Evolutionary conservation across 2,797 vertebrate species (phyloP), one percentile per base, ranked within the genome.

Genomic region (Ammospiza maritima): DNA sequence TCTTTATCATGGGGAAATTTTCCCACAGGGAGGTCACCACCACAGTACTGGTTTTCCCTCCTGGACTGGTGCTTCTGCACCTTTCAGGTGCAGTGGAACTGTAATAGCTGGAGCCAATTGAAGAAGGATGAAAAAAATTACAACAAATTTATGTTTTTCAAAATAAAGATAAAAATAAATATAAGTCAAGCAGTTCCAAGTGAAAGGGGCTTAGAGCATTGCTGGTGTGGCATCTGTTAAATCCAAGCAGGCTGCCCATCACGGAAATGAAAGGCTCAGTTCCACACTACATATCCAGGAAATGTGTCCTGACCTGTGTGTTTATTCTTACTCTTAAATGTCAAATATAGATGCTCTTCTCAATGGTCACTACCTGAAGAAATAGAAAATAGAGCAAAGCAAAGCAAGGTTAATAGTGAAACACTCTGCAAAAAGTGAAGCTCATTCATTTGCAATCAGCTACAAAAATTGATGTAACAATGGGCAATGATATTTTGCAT

Each of bases 401-500:
- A 83, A 82, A 65, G 27, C 5, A 75, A 60, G 11, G 20, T 16
- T 71, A 71, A 42, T 5, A 48, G 15, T 42, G 54, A 79, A 85
- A 45, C 3, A 67, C 6, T 42, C 26, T 0, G 5, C 5, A 15
- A 51, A 79, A 69, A 76, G 5, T 40, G 50, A 32, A 53, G 23
- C 8, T 89, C 14, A 29, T 12, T 71, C 0, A 0, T 38, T 79
- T n/a, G 14, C 25, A 56, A 62, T 14, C 20, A 75, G 57, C 23
- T 26, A 15, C 22, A 53, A 29, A 71, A 90, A 6, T 32, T 84
- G 23, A 4, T 36, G 13, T 16, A 76, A 44, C 0, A 0, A 53
- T 40, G 7, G 21, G 29, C 27, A 79, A 64, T 1, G 4, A 17
- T 8, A 42, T 60, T 85, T 70, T 83, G 42, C 57, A 44, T 27